Evolutionary conservation across 2,113 vertebrate genomes (phyloP).

Genomic region (Pelvicachromis taeniatus): DNA sequence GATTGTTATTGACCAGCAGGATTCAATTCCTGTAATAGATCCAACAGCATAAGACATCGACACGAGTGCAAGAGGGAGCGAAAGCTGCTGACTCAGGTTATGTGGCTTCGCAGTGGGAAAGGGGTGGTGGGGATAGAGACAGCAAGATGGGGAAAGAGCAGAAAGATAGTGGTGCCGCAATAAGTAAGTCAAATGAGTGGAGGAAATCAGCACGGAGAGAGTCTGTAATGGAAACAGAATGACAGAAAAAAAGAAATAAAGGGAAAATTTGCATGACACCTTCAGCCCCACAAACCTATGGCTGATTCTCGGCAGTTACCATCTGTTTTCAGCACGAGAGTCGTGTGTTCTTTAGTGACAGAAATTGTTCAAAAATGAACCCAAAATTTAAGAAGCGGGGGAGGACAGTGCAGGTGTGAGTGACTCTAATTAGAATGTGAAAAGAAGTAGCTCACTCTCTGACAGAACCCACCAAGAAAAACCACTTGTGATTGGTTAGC

Average conservation of each 20-base stretch:
- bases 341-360: neutral
- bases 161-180: neutral
- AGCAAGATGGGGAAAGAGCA: neutral
- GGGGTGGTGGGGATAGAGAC: neutral
- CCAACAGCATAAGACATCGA: constrained; percentile 1
- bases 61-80: neutral
- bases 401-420: neutral
- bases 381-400: neutral
- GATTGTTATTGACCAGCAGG: constrained; percentile 12
- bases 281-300: neutral
- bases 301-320: neutral
- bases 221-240: neutral
- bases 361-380: neutral
- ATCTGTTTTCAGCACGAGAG: neutral
- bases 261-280: neutral
- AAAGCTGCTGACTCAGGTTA: constrained; percentile 50
- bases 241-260: neutral
- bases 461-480: neutral
- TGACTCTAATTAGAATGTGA: neutral
- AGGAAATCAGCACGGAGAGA: neutral
- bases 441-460: neutral
- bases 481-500: neutral
- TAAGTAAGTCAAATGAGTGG: neutral
- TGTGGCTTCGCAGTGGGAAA: neutral
- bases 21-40: constrained; percentile 50